Evolutionary conservation across 2,113 vertebrate species (phyloP).

Genomic region (Trinectes maculatus): DNA sequence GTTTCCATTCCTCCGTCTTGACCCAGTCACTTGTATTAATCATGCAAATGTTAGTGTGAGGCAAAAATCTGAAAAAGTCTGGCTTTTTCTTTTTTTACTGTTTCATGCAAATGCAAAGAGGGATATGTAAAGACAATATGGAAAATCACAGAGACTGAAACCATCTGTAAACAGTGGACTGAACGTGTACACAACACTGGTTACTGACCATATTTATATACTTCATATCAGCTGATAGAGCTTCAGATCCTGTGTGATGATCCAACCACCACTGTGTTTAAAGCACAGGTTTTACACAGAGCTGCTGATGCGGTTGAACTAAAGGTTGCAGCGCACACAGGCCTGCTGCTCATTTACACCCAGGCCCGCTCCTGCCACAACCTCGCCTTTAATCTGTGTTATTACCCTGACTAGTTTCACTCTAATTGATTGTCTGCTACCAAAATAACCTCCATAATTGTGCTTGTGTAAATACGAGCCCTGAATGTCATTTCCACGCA

Average conservation of each 20-base stretch:
- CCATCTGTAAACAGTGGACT: no score
- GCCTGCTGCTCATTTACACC: conserved; percentile 36
- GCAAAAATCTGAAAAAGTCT: no score
- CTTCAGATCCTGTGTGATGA: conserved; percentile 7
- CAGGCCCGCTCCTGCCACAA: conserved; percentile 35
- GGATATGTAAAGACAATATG: not conserved
- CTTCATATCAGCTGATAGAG: not conserved
- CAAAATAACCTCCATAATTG: conserved; percentile 72
- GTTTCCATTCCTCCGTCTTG: not conserved
- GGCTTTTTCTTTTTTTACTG: no score
- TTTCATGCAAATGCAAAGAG: no score
- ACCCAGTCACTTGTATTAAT: not conserved
- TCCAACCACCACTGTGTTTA: conserved; percentile 1
- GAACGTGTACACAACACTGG: no score
- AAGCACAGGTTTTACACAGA: not conserved
- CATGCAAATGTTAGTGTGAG: not conserved
- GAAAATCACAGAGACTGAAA: not conserved
- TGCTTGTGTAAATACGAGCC: conserved; percentile 72
- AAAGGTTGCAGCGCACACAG: conserved; percentile 8
- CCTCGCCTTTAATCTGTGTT: conserved; percentile 63
- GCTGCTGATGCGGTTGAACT: conserved; percentile 9
- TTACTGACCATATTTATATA: no score
- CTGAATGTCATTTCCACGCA: conserved; percentile 70
- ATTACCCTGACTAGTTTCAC: conserved; percentile 62
- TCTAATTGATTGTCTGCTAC: conserved; percentile 76